Conservation (phyloP, 2,113 vertebrate genomes). For the Tautogolabrus adspersus region DNA sequence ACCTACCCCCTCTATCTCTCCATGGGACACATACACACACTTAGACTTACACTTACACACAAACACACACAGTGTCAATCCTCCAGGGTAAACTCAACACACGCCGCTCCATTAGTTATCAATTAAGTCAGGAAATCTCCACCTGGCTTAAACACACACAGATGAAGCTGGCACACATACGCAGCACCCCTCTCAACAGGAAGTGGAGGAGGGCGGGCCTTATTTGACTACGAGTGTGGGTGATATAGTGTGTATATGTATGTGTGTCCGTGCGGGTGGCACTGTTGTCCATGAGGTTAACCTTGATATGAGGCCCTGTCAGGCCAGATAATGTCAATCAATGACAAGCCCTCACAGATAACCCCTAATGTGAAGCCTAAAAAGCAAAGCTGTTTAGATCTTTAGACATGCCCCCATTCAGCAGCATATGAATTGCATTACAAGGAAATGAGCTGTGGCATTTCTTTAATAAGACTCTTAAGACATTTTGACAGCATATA, state of each 20-base stretch:
- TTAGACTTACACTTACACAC: constrained; percentile 32
- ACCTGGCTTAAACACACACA: constrained; percentile 76
- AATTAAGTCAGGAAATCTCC: constrained; percentile 86
- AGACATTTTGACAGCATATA: constrained; percentile 85
- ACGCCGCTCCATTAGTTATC: constrained; percentile 87
- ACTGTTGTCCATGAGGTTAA: constrained; percentile 83
- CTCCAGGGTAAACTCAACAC: constrained; percentile 83
- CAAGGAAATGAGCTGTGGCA: constrained; percentile 83
- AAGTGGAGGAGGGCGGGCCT: constrained; percentile 59
- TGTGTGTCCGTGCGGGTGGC: constrained; percentile 67
- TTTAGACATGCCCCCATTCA: constrained; percentile 83
- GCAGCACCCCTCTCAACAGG: constrained; percentile 50
- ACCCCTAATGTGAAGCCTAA: constrained; percentile 83
- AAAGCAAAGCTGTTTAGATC: constrained; percentile 84
- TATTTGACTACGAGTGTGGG: constrained; percentile 55
- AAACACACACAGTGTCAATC: constrained; percentile 56
- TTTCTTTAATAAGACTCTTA: constrained; percentile 85
- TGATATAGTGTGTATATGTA: constrained; percentile 47
- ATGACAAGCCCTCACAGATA: constrained; percentile 80
- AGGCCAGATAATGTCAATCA: constrained; percentile 85
- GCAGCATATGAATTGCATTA: constrained; percentile 83
- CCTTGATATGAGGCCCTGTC: constrained; percentile 85
- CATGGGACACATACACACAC: constrained; percentile 58
- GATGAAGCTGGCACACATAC: constrained; percentile 31
- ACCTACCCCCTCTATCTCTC: constrained; percentile 46